Percentiles rank a stretch among this genome's conserved stretches.
Evolutionary conservation across 2,888 invertebrate genomes (phyloP).

Genomic region (Ephialtes manifestator): DNA sequence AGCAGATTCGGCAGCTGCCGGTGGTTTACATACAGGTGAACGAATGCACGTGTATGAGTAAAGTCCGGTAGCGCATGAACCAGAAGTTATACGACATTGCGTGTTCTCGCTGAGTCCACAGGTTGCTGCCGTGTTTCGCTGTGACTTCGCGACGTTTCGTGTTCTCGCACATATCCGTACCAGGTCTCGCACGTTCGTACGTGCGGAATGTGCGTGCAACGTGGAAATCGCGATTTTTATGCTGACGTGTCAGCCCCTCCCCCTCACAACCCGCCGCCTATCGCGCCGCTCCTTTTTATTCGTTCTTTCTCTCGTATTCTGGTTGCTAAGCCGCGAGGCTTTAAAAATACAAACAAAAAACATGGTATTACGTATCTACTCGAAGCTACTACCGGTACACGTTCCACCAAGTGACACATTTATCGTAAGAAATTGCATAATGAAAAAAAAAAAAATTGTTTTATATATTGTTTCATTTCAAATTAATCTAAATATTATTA

Average conservation of each 20-base stretch:
- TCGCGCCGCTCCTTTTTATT: constrained; percentile 19
- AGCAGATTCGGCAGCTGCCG: constrained; percentile 9
- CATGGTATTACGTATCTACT: constrained; percentile 18
- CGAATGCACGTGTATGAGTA: constrained; percentile 13
- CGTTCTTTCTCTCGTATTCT: not conserved
- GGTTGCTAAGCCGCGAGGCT: constrained; percentile 23
- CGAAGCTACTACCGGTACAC: constrained; percentile 19
- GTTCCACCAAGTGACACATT: constrained; percentile 25
- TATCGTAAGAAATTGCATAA: too few species aligned
- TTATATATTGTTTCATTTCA: too few species aligned
- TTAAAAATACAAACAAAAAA: constrained; percentile 18
- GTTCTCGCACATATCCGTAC: constrained; percentile 31
- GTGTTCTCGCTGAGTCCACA: constrained; percentile 36
- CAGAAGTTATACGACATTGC: constrained; percentile 50
- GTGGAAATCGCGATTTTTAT: constrained; percentile 60
- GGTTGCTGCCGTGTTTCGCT: constrained; percentile 26
- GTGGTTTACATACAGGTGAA: constrained; percentile 5
- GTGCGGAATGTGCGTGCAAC: constrained; percentile 65
- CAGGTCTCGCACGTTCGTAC: constrained; percentile 29
- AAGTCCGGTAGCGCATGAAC: constrained; percentile 49
- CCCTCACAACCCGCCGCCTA: not conserved
- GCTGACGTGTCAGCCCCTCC: constrained; percentile 45
- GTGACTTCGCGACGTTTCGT: constrained; percentile 19
- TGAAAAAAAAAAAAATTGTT: too few species aligned
- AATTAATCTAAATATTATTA: too few species aligned